Evolutionary conservation across 2,113 vertebrate species (phyloP), one percentile per base, ranked within the genome.

Genomic region (Sphaerodactylus townsendi): DNA sequence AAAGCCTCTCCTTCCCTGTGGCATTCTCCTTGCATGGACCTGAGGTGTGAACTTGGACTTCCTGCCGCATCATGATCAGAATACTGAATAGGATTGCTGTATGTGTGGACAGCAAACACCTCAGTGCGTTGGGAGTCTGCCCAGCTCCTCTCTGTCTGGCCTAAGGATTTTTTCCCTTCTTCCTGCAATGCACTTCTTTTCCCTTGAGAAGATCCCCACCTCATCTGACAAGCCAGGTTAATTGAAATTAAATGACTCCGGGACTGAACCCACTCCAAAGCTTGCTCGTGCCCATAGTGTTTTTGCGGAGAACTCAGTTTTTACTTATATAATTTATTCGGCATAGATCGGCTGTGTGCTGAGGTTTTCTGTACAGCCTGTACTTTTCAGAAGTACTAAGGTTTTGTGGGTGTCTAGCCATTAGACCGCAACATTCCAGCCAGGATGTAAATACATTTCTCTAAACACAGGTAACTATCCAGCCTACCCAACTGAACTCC

Each of bases 381-480:
- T 92, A 85, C 93, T 94, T 94, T 92, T 74, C 70, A 85, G 78
- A 84, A 86, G 86, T 37, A 93, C 78, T 91, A 86, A 86, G 85
- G 80, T 73, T 85, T 85, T 93, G 86, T 92, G 91, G 85, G 78
- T 91, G 87, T 94, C 86, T 94, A 88, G 88, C 56, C 0, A 89
- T 89, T 66, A 77, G 82, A 94, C 92, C 92, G 92, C 92, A 93
- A 92, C 76, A 78, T 94, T 90, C 83, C 91, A 93, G 94, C 91
- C 92, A 95, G 92, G 93, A 93, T 82, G 85, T 93, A 95, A 95
- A 95, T 85, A 94, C 92, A 95, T 94, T 69, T 83, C 69, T 91
- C 90, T 92, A 91, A 93, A 92, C 91, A 93, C 90, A 89, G 87
- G 80, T 88, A 90, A 94, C 89, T 83, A 87, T 93, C 92, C 95